Evolutionary conservation across 1,140 invertebrate species (phyloP), one percentile per base, ranked within the genome.

Genomic region (Neelides sp.): DNA sequence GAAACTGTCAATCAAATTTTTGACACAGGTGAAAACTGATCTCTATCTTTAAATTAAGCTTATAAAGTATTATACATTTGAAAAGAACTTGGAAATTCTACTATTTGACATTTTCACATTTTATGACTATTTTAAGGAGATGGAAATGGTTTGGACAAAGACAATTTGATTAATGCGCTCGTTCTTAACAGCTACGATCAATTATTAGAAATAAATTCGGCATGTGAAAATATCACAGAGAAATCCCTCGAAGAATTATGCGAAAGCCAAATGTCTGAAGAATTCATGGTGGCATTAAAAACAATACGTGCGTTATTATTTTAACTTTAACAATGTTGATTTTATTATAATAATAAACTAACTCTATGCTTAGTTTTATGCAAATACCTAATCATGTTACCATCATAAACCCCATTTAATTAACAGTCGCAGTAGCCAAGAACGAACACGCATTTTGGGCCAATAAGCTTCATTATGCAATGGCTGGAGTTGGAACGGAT

Each of bases 371-470:
- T 12, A 41, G 13, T n/a, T 37, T 2, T 3, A 5, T 15, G 1
- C 54, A 62, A 59, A 44, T 44, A 12, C 48, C 64, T 32, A 54
- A 52, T 30, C 48, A 66, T 54, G 61, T 63, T 34, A 65, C 65
- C 7, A 61, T 66, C 4, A 64, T 64, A 26, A 44, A n/a, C n/a
- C n/a, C n/a, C n/a, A n/a, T n/a, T n/a, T n/a, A n/a, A n/a, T n/a
- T n/a, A n/a, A n/a, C 61, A 72, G 71, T 71, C 15, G 62, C 65
- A 64, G 83, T 86, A 10, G 85, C 85, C n/a, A n/a, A n/a, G 59
- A 78, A 74, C 57, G 70, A 76, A 30, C 68, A 79, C 20, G 74
- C 75, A n/a, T 85, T 78, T 65, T 85, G 83, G 70, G 83, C 83
- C 48, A 73, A 76, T 48, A 69, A 75, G 1, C 67, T 86, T 13